phyloP scores from a whole-genome alignment of 2,113 vertebrate genomes.

The Cavia porcellus region DNA sequence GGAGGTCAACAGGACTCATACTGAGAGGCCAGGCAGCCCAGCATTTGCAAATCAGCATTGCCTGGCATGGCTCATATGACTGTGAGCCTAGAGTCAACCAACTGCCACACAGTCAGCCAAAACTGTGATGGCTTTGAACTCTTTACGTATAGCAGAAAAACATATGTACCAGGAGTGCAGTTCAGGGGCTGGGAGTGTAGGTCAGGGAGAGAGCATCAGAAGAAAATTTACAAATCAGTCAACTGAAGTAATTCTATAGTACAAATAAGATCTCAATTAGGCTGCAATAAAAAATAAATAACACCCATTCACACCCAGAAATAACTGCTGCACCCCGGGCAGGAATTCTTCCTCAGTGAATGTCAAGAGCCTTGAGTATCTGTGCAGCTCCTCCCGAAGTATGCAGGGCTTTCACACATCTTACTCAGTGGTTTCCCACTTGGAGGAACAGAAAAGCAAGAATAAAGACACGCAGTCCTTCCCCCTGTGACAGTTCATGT shows the following conservation, averaged over 20 bases:
- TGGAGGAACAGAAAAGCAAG: neutral
- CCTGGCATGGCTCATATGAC: neutral
- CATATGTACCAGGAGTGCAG: neutral
- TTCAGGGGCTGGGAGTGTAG: neutral
- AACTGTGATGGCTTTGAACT: neutral
- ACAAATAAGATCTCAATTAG: neutral
- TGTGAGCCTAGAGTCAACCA: neutral
- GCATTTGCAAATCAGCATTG: conserved; percentile 2
- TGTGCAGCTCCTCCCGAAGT: too few species aligned
- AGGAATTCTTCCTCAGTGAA: neutral
- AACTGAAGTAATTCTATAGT: neutral
- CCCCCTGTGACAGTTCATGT: neutral
- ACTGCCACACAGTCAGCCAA: neutral
- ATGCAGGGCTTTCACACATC: neutral
- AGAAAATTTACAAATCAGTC: neutral
- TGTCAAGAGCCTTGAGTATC: rapidly evolving
- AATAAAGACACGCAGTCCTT: neutral
- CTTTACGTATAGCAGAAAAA: neutral
- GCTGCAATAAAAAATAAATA: neutral
- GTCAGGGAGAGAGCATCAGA: neutral
- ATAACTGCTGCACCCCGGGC: rapidly evolving
- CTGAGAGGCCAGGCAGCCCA: conserved; percentile 23
- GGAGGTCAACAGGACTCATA: conserved; percentile 77
- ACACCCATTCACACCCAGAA: neutral
- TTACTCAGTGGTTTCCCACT: neutral